These are phyloP conservation scores for Botia almorhae DNA, from an alignment of 2,797 vertebrate species.

Conservation along the genomic window DNA sequence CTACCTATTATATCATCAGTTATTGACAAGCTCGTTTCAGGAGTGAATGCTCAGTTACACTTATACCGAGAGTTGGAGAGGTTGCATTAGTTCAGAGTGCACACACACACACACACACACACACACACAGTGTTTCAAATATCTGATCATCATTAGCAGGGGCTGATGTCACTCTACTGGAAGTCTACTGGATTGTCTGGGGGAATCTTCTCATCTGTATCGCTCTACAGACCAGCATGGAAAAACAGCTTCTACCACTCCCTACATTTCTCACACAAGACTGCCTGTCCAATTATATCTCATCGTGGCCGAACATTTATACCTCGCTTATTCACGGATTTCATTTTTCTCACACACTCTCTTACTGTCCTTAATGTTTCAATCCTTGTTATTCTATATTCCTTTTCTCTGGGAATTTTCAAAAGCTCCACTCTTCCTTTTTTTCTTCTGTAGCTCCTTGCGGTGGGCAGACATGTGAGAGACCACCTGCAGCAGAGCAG, in stretches of 20 bases:
- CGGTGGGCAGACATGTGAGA: constrained; percentile 38
- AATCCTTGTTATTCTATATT: constrained; percentile 34
- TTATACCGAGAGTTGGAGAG: constrained; percentile 21
- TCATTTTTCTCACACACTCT: constrained; percentile 27
- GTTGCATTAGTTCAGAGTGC: constrained; percentile 1
- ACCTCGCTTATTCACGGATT: constrained; percentile 37
- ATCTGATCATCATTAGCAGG: constrained; percentile 49
- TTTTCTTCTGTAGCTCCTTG: constrained; percentile 15
- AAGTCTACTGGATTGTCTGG: constrained; percentile 66
- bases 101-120: constrained; percentile 16
- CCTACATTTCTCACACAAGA: constrained; percentile 27
- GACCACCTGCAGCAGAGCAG: constrained; percentile 47
- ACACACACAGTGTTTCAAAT: constrained; percentile 29
- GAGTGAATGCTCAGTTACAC: constrained; percentile 40
- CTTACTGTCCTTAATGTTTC: constrained; percentile 32
- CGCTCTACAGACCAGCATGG: constrained; percentile 16
- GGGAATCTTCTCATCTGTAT: constrained; percentile 55
- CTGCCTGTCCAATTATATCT: constrained; percentile 38
- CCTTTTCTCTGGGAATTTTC: constrained; percentile 19
- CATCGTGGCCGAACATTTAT: constrained; percentile 28
- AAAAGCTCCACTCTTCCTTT: background rate
- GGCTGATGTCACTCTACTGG: constrained; percentile 49
- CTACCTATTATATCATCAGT: constrained; percentile 56
- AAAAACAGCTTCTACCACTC: constrained; percentile 33
- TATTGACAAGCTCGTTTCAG: constrained; percentile 52